Evolutionary conservation across 1,140 invertebrate genomes (phyloP), one percentile per base, ranked within the genome.

Genomic region (Cecropterus lyciades): DNA sequence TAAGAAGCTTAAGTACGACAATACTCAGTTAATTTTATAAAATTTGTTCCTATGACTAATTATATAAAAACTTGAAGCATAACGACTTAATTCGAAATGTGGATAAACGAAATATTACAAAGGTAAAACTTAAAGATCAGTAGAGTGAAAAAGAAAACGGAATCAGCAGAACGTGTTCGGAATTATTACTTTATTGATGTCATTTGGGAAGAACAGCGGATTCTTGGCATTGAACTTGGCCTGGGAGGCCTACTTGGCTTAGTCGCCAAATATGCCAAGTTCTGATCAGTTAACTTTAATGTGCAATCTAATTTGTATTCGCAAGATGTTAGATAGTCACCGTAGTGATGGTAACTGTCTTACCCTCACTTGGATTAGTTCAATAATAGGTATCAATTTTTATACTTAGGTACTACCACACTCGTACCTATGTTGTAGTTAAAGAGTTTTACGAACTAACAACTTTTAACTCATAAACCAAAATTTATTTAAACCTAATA

Each of bases 191-290:
- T 64, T 60, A 65, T 72, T 68, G 70, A 53, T 74, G 55, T 76
- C 70, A 71, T 75, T 72, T 70, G 66, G 64, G 64, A 53, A 75
- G 60, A 76, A 70, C 56, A 80, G 70, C 80, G 76, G 78, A 84
- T 78, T 83, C 82, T 89, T 89, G 86, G 84, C 84, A 89, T 78
- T 83, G 82, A 86, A 85, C 82, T 85, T 85, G 82, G 59, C 52
- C 68, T 17, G 43, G 60, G 15, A 56, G 57, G 57, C 81, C 83
- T 77, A 86, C 82, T 89, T 89, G 86, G 84, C 86, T 7, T 20
- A 60, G 40, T 30, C 20, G 81, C 86, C 84, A 86, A 89, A 85
- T 82, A 70, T 77, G 75, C 72, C 73, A 69, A 67, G 49, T 71
- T 20, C 17, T 66, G 27, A 60, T 27, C 56, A 62, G 59, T 65